phyloP scores from a whole-genome alignment of 2,113 vertebrate genomes.

The Gracilinanus agilis region DNA sequence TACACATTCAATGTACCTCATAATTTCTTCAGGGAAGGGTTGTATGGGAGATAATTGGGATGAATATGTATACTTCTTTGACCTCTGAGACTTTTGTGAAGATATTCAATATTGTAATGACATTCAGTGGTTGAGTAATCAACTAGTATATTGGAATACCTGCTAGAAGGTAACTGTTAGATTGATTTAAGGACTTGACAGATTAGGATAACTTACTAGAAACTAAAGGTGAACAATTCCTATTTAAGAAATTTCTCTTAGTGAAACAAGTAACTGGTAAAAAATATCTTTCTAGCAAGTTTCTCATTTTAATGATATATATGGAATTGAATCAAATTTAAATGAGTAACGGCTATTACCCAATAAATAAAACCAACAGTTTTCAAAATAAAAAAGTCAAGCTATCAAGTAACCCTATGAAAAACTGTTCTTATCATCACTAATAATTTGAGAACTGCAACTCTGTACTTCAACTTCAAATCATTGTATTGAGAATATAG shows the following conservation, averaged over 20 bases:
- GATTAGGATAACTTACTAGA: not conserved
- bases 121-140: not conserved
- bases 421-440: not conserved
- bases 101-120: fast-evolving
- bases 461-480: no score
- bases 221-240: not conserved
- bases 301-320: not conserved
- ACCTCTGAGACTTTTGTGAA: not conserved
- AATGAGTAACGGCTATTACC: not conserved
- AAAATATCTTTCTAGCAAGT: not conserved
- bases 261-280: not conserved
- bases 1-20: not conserved
- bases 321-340: not conserved
- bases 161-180: not conserved
- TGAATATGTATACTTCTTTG: not conserved
- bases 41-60: not conserved
- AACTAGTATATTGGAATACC: not conserved
- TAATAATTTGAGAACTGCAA: not conserved
- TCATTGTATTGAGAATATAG: no score
- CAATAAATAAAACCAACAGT: not conserved
- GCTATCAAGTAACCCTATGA: not conserved
- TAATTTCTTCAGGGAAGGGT: not conserved
- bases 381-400: not conserved
- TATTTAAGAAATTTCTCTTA: not conserved
- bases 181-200: not conserved